Evolutionary conservation across 2,888 invertebrate genomes (phyloP).

Genomic region (Pteria penguin): DNA sequence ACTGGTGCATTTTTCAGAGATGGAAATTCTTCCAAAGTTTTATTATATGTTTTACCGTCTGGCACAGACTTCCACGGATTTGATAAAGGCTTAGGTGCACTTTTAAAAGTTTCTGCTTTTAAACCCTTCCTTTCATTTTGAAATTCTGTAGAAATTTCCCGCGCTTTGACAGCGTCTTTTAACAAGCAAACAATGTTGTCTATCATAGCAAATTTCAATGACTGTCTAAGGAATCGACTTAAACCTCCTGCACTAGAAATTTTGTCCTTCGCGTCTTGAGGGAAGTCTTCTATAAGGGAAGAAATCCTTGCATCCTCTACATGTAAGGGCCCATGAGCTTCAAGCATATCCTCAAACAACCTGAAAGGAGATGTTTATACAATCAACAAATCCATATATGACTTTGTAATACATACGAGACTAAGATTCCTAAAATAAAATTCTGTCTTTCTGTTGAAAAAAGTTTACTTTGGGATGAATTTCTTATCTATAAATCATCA

Average conservation of each 20-base stretch:
- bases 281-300: constrained; percentile 60
- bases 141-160: constrained; percentile 49
- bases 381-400: no score
- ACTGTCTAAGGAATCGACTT: constrained; percentile 56
- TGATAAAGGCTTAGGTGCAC: constrained; percentile 10
- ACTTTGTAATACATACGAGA: no score
- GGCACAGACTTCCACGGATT: constrained; percentile 56
- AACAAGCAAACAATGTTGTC: constrained; percentile 61
- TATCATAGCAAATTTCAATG: constrained; percentile 63
- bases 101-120: background rate
- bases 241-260: constrained; percentile 61
- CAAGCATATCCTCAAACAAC: constrained; percentile 61
- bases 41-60: background rate
- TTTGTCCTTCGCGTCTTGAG: constrained; percentile 58
- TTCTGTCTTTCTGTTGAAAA: no score
- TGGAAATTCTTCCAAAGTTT: background rate
- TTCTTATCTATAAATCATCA: no score
- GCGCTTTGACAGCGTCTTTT: constrained; percentile 55
- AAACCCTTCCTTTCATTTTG: background rate
- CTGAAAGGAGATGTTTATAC: constrained; percentile 48
- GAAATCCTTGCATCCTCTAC: constrained; percentile 52
- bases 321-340: constrained; percentile 61
- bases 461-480: no score
- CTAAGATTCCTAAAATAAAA: no score
- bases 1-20: background rate